A percentile compares a stretch with the other conserved stretches of the same genome.
Conservation (phyloP, 2,797 vertebrate genomes). For the Myoxocephalus aenaeus region DNA sequence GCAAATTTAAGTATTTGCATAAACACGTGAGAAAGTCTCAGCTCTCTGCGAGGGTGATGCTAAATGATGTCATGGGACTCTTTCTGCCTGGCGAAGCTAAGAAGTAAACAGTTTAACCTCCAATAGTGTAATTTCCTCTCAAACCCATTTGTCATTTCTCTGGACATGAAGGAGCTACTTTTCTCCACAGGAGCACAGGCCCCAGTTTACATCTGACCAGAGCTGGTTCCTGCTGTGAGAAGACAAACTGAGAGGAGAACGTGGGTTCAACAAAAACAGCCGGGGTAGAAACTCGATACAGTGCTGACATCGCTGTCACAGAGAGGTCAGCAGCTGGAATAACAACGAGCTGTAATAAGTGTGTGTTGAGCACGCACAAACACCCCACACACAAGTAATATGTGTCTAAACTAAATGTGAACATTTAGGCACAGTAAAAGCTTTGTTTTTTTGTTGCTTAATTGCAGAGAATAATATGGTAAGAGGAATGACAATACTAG, state of each 20-base stretch:
- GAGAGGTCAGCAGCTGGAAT: constrained; percentile 68
- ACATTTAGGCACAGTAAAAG: background rate
- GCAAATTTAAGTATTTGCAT: constrained; percentile 12
- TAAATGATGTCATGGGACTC: background rate
- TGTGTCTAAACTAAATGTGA: constrained; percentile 6
- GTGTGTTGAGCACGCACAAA: constrained; percentile 19
- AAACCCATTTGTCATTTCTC: background rate
- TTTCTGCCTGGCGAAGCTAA: constrained; percentile 13
- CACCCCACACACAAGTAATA: background rate
- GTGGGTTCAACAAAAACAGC: constrained; percentile 51
- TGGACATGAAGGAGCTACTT: constrained; percentile 24
- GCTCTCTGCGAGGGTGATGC: background rate
- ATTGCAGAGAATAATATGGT: background rate
- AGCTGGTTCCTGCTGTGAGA: constrained; percentile 45
- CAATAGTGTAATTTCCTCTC: background rate
- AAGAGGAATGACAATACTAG: background rate
- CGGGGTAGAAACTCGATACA: constrained; percentile 43
- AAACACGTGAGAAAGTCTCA: background rate
- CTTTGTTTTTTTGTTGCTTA: background rate
- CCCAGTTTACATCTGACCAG: constrained; percentile 48
- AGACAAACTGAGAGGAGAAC: constrained; percentile 56
- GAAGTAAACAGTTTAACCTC: constrained; percentile 14
- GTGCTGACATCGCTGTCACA: constrained; percentile 53
- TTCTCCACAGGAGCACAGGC: constrained; percentile 21
- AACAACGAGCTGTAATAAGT: constrained; percentile 52